Evolutionary conservation across 2,797 vertebrate genomes (phyloP).

Genomic region (Pangasius macronema): DNA sequence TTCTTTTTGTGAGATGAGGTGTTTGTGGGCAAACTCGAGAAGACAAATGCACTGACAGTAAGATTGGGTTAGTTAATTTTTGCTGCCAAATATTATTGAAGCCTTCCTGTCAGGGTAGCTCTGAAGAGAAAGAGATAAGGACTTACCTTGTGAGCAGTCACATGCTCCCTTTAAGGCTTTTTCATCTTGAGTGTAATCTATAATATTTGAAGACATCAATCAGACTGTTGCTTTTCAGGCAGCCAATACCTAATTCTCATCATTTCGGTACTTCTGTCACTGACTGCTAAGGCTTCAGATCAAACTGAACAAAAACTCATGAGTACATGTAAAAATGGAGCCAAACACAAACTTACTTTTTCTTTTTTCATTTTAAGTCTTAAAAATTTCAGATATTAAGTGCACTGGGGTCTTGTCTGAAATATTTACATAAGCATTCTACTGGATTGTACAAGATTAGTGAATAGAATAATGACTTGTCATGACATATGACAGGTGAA

Average conservation of each 20-base stretch:
- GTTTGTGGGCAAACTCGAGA: not conserved
- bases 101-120: not conserved
- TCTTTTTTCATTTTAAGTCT: not conserved
- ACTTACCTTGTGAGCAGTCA: conserved; percentile 89
- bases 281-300: not conserved
- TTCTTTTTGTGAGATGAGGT: not conserved
- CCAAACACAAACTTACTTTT: not conserved
- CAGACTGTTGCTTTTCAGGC: not conserved
- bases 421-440: not conserved
- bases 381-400: not conserved
- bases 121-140: conserved; percentile 4
- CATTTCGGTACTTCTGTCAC: not conserved
- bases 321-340: not conserved
- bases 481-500: not conserved
- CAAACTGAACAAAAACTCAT: not conserved
- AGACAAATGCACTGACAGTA: not conserved
- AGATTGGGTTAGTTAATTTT: not conserved
- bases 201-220: conserved; percentile 5
- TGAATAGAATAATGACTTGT: not conserved
- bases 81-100: not conserved
- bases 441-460: not conserved
- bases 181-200: conserved; percentile 96
- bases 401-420: not conserved
- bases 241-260: not conserved
- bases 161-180: conserved; percentile 91